These are phyloP conservation scores for Poeciliopsis turrubarensis DNA, from an alignment of 2,113 vertebrate genomes.

Conservation along the genomic window DNA sequence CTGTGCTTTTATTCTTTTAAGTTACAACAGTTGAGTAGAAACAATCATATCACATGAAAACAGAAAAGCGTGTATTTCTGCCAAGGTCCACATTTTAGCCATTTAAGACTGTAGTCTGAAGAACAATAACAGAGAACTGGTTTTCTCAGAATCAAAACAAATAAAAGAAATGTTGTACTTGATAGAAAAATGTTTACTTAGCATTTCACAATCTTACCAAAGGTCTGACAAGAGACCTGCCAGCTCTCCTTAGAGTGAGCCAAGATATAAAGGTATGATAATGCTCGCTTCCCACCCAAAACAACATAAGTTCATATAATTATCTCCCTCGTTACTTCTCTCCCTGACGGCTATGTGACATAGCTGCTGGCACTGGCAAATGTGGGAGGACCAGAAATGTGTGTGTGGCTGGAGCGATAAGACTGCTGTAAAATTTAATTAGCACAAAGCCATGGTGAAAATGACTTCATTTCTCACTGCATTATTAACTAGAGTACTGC, in stretches of 20 bases:
- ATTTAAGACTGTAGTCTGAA: conserved; percentile 27
- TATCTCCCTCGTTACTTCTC: conserved; percentile 44
- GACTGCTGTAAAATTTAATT: conserved; percentile 84
- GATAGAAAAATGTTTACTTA: background rate
- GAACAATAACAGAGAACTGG: conserved; percentile 12
- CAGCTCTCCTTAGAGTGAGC: conserved; percentile 17
- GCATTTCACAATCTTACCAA: background rate
- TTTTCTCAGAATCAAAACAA: conserved; percentile 14
- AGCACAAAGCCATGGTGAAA: conserved; percentile 76
- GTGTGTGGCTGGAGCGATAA: conserved; percentile 75
- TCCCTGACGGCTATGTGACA: conserved; percentile 51
- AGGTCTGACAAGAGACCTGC: conserved; percentile 23
- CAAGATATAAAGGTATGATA: conserved; percentile 40
- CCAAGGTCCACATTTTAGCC: conserved; percentile 22
- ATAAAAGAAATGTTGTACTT: conserved; percentile 6
- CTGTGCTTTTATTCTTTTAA: background rate
- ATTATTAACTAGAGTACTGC: conserved; percentile 66
- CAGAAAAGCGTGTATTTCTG: conserved; percentile 11
- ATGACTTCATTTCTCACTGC: conserved; percentile 69
- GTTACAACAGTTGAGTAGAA: conserved; percentile 20
- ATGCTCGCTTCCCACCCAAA: conserved; percentile 43
- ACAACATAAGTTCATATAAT: conserved; percentile 66
- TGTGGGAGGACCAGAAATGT: conserved; percentile 64
- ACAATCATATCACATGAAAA: conserved; percentile 32
- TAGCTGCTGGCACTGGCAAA: conserved; percentile 59